Evolutionary conservation across 2,113 vertebrate genomes (phyloP), one percentile per base, ranked within the genome.

Genomic region (Spheniscus mendiculus): DNA sequence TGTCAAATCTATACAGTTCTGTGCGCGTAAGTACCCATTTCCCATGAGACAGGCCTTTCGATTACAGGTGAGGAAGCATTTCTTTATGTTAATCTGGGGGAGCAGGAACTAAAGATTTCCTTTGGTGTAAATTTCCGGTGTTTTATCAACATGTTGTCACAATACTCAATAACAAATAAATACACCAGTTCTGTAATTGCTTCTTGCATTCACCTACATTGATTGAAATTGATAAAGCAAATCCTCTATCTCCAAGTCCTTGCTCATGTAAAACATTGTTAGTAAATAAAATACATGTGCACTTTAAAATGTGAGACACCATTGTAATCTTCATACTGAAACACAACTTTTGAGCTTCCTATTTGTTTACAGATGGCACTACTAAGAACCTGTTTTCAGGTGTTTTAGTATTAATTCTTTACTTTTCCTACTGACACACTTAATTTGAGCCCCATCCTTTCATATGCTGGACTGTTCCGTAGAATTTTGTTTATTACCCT

Each of bases 161-260:
- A 78, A 74, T 82, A 95, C 62, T 73, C 66, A 87, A 15, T 91
- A 90, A 76, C 74, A 93, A 97, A 94, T 96, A 94, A 96, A 95
- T 74, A 73, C 74, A 92, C 53, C 5, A 38, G 44, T 96, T 97
- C 96, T 95, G 70, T 87, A 94, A 89, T 82, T 87, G 78, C 76
- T 95, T 93, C 78, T 83, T 62, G 52, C 2, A 0, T 95, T 83
- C 81, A 87, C 76, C 59, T 66, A 10, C 32, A 42, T 52, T 77
- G 42, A 92, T 29, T 77, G 66, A 81, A 83, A 83, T 3, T 80
- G 63, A 55, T 14, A 73, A 53, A 95, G 40, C 25, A 93, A 87
- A 69, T 63, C 56, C 50, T 76, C 42, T 45, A 5, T 76, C 53
- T 93, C 10, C 32, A 78, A 52, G 73, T 89, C 61, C 81, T 92